Evolutionary conservation across 1,140 invertebrate genomes (phyloP), one percentile per base, ranked within the genome.

Genomic region (Heliconius hermathena): DNA sequence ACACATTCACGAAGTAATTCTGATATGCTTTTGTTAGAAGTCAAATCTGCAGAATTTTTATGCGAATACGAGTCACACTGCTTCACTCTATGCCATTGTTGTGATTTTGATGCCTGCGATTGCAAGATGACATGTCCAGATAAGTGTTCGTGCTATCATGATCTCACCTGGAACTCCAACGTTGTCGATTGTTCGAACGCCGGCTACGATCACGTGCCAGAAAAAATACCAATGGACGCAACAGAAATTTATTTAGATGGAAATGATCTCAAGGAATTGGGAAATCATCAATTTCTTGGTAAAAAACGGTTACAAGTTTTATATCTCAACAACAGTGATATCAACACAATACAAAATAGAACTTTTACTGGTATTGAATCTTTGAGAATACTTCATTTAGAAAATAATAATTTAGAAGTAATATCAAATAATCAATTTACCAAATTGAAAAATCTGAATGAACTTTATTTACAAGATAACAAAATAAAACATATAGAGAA

Each of bases 81-180:
- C 94, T 98, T 98, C 91, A 96, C 97, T 26, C 94, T 98, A 29
- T 98, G 98, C 90, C 97, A 98, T 92, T 98, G 98, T 93, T 98
- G 98, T 93, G 97, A 98, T 84, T 98, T 98, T 94, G 97, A 98
- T 92, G 97, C 98, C 60, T 98, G 98, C 93, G 97, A 98, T 91
- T 98, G 98, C 89, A 97, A 98, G 94, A 98, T 98, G 97, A 98
- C 97, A 60, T 98, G 98, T 93, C 98, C 98, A 75, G 95, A 96
- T 80, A 97, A 97, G 87, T 98, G 98, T 93, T 97, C 97, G 74
- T 98, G 98, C 89, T 98, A 97, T 94, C 97, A 98, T 95, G 98
- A 98, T 94, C 97, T 98, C 87, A 97, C 97, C 36, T 98, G 98
- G 98, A 96, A 96, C 77, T 97, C 97, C n/a, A 98, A 98, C 92